phyloP scores from a whole-genome alignment of 2,888 invertebrate genomes.

The Zhengitettix transpicula region DNA sequence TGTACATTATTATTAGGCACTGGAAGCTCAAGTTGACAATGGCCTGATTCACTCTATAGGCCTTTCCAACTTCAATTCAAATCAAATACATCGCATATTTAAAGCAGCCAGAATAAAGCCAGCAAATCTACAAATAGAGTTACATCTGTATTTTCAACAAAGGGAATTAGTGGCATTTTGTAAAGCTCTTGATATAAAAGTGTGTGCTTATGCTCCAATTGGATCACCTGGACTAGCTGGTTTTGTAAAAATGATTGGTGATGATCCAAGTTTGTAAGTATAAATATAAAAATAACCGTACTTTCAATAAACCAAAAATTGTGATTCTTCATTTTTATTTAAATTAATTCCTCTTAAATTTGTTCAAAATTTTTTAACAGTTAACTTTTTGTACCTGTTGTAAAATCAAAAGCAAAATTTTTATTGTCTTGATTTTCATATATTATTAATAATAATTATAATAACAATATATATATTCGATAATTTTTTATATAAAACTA shows the following conservation, averaged over 20 bases:
- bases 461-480: no score
- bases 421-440: no score
- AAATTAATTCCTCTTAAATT: no score
- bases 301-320: no score
- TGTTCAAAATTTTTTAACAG: no score
- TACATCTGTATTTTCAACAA: constrained; percentile 27
- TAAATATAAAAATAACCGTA: neutral
- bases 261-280: neutral
- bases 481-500: no score
- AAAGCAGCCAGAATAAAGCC: constrained; percentile 43
- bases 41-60: constrained; percentile 66
- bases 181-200: constrained; percentile 20
- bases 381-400: no score
- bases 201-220: constrained; percentile 18
- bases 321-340: no score
- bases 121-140: constrained; percentile 39
- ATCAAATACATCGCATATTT: constrained; percentile 51
- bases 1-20: constrained; percentile 26
- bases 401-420: no score
- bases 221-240: constrained; percentile 14
- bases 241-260: constrained; percentile 3
- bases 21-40: constrained; percentile 47
- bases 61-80: constrained; percentile 63
- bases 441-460: no score
- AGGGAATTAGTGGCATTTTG: constrained; percentile 21